Conservation (phyloP, 2,113 vertebrate genomes). For the Argyrosomus japonicus region DNA sequence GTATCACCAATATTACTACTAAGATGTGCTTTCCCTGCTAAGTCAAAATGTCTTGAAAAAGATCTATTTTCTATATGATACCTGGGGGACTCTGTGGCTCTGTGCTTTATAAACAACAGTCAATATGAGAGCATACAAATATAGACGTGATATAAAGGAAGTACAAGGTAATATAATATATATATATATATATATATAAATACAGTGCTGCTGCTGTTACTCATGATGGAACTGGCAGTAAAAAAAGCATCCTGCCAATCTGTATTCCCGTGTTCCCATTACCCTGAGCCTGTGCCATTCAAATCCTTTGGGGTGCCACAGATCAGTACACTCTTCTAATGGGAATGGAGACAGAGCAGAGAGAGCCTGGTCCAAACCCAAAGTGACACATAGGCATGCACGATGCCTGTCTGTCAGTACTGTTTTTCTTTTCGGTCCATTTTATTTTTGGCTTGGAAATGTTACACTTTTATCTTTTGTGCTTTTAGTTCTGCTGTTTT, state of each 20-base stretch:
- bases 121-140: conserved; percentile 10
- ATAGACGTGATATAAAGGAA: background rate
- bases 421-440: conserved; percentile 17
- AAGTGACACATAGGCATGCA: conserved; percentile 2
- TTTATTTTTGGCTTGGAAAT: conserved; percentile 47
- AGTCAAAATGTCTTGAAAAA: background rate
- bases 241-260: conserved; percentile 54
- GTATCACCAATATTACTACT: background rate
- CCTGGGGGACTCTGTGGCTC: background rate
- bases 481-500: conserved; percentile 42
- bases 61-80: conserved; percentile 12
- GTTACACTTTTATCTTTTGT: conserved; percentile 32
- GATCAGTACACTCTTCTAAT: conserved; percentile 64
- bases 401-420: conserved; percentile 31
- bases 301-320: conserved; percentile 67
- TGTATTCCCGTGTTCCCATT: conserved; percentile 62
- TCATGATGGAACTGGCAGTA: conserved; percentile 35
- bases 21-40: background rate
- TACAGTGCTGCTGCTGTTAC: conserved; percentile 24
- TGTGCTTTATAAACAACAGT: conserved; percentile 13
- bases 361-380: conserved; percentile 47
- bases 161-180: conserved; percentile 35
- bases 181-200: conserved; percentile 49
- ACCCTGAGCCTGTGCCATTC: conserved; percentile 64
- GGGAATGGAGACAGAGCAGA: conserved; percentile 61